A percentile compares a stretch with the other conserved stretches of the same genome.
These are phyloP conservation scores for Tauraco erythrolophus DNA, from an alignment of 2,113 vertebrate species.

Conservation along the genomic window DNA sequence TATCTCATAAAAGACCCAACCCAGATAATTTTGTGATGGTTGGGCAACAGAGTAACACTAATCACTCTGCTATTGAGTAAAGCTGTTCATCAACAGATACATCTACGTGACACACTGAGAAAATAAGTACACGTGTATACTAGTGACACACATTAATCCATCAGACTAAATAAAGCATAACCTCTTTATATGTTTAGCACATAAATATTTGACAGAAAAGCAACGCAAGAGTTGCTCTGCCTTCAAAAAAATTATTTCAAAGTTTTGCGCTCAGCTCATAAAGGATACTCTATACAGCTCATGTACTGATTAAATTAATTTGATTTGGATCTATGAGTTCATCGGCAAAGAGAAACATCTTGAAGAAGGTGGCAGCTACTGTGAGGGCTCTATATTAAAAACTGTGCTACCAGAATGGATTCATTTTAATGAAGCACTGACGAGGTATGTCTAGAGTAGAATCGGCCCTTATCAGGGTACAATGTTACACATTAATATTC, in stretches of 20 bases:
- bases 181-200: background rate
- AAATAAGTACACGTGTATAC: fast-evolving
- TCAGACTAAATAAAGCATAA: background rate
- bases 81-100: background rate
- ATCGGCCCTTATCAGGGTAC: background rate
- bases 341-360: background rate
- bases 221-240: background rate
- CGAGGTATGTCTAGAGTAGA: background rate
- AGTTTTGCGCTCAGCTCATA: background rate
- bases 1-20: background rate
- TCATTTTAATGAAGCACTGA: background rate
- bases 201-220: background rate
- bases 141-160: background rate
- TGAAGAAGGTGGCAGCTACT: background rate
- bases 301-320: background rate
- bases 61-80: background rate
- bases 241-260: background rate
- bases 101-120: background rate
- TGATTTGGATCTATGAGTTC: background rate
- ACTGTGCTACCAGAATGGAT: background rate
- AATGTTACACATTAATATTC: background rate
- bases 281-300: background rate
- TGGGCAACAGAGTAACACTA: background rate
- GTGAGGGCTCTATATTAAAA: background rate
- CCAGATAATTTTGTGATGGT: background rate